Percentiles rank a stretch among this genome's conserved stretches.
These are phyloP conservation scores for Lucilia sericata DNA, from an alignment of 1,140 invertebrate species.

Conservation along the genomic window DNA sequence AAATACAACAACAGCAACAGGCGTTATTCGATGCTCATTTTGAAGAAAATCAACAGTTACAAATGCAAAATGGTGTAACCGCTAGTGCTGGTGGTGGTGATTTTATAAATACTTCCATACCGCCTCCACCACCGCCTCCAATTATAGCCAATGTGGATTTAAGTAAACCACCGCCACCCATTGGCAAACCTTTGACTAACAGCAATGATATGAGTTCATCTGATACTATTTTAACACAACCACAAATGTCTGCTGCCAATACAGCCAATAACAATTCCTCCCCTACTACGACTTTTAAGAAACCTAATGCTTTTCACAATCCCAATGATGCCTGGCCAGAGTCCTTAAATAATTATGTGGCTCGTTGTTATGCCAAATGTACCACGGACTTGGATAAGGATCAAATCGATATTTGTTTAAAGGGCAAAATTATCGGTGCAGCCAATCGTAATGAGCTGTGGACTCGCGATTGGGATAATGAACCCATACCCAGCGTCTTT, in stretches of 20 bases:
- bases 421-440: constrained; percentile 90
- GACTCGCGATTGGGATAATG: constrained; percentile 91
- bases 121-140: constrained; percentile 50
- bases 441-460: constrained; percentile 86
- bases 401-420: constrained; percentile 92
- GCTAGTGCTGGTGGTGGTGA: constrained; percentile 6
- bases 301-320: constrained; percentile 65
- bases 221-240: constrained; percentile 7
- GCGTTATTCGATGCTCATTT: constrained; percentile 46
- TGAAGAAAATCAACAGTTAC: neutral
- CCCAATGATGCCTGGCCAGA: constrained; percentile 77
- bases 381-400: constrained; percentile 89
- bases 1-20: constrained; percentile 57
- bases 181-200: constrained; percentile 47
- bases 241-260: neutral
- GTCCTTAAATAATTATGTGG: constrained; percentile 86
- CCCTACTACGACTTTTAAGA: constrained; percentile 53
- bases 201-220: neutral
- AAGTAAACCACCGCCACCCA: constrained; percentile 59
- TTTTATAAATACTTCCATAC: constrained; percentile 50
- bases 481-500: constrained; percentile 87
- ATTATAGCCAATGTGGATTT: constrained; percentile 55
- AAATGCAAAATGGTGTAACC: neutral
- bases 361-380: constrained; percentile 91
- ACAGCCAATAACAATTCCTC: constrained; percentile 2